Evolutionary conservation across 92 coral and sea anemone genomes (phyloP).

Genomic region (Phenganax stokvisi): DNA sequence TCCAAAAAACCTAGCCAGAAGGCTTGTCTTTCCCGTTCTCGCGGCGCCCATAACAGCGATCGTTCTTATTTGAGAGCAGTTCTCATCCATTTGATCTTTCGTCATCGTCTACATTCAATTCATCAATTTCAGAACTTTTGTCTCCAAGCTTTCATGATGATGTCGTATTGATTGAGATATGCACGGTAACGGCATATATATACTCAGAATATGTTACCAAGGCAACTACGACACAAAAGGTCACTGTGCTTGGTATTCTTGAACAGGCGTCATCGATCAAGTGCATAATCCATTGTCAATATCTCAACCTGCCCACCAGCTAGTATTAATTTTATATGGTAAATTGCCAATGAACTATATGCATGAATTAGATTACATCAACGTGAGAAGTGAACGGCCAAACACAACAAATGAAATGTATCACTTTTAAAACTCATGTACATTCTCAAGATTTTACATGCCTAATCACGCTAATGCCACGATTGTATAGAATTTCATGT

Average conservation of each 20-base stretch:
- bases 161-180: not conserved
- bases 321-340: too few species aligned
- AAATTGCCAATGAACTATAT: too few species aligned
- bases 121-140: not conserved
- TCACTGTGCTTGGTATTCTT: not conserved
- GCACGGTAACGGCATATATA: not conserved
- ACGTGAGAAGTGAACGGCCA: too few species aligned
- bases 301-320: too few species aligned
- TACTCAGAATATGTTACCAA: not conserved
- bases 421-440: too few species aligned
- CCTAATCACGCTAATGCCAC: too few species aligned
- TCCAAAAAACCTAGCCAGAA: slow-evolving; percentile 66
- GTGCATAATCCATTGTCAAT: too few species aligned
- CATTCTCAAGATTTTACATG: too few species aligned
- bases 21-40: slow-evolving; percentile 69
- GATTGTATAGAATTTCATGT: too few species aligned
- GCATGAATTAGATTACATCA: too few species aligned
- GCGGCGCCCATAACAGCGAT: slow-evolving; percentile 83
- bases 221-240: slow-evolving; percentile 1
- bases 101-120: not conserved
- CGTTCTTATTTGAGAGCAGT: slow-evolving; percentile 39
- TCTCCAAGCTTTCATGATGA: not conserved
- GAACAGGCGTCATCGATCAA: too few species aligned
- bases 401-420: too few species aligned
- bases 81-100: not conserved